These are phyloP conservation scores for Lepidonotus clava DNA, from an alignment of 2,888 invertebrate genomes.

Conservation along the genomic window DNA sequence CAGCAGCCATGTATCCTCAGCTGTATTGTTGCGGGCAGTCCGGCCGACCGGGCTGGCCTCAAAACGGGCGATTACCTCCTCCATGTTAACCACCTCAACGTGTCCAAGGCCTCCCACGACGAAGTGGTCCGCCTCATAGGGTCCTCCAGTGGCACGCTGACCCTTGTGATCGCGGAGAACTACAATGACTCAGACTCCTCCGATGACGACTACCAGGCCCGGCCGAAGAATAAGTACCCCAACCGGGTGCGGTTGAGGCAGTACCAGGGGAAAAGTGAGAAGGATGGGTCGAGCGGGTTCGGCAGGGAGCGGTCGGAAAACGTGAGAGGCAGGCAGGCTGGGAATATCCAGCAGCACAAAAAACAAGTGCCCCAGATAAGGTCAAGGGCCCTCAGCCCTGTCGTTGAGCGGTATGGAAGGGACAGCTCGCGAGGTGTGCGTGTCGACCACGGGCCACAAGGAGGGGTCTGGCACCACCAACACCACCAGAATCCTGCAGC, in stretches of 20 bases:
- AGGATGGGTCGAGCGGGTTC: constrained; percentile 21
- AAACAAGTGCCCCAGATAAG: constrained; percentile 1
- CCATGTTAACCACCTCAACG: constrained; percentile 92
- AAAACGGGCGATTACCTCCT: constrained; percentile 95
- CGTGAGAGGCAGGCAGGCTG: neutral
- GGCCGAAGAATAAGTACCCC: constrained; percentile 79
- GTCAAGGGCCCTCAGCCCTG: constrained; percentile 54
- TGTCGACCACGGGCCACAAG: neutral
- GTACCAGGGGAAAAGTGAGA: neutral
- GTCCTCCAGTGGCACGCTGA: constrained; percentile 86
- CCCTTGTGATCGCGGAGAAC: constrained; percentile 79
- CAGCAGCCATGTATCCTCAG: constrained; percentile 97
- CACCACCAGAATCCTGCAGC: neutral
- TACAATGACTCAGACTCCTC: constrained; percentile 90
- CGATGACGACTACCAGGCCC: constrained; percentile 83
- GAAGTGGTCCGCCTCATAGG: constrained; percentile 95
- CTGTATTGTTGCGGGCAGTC: constrained; percentile 93
- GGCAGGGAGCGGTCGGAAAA: constrained; percentile 40
- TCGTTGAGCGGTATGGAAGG: neutral
- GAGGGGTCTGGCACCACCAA: neutral
- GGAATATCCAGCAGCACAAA: constrained; percentile 34
- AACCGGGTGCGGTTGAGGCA: constrained; percentile 66
- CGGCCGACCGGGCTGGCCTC: constrained; percentile 93
- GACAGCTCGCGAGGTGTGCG: neutral
- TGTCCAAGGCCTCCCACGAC: constrained; percentile 95